phyloP scores from a whole-genome alignment of 2,888 invertebrate species.

The Epistrophella euchroma region DNA sequence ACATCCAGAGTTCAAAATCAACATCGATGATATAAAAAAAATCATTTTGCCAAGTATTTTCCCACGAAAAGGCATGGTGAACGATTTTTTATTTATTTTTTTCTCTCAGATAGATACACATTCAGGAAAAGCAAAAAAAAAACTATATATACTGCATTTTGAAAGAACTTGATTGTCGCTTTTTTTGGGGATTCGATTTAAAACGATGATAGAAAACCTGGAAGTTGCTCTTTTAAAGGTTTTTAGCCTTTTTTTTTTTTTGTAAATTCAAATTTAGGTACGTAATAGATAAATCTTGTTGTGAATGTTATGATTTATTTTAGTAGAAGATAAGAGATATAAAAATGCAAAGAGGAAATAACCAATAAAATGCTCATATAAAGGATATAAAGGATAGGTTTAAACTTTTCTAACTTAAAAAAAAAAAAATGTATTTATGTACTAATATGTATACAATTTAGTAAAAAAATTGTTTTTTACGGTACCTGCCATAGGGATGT shows the following conservation, averaged over 20 bases:
- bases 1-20: slow-evolving; percentile 31
- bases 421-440: no score
- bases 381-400: no score
- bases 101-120: neutral
- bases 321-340: no score
- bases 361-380: no score
- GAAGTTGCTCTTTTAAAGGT: slow-evolving; percentile 31
- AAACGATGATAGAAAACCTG: slow-evolving; percentile 4
- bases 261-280: no score
- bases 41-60: slow-evolving; percentile 25
- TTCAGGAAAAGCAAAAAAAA: neutral
- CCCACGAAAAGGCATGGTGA: slow-evolving; percentile 2
- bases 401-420: no score
- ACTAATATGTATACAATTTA: no score
- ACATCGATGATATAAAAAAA: slow-evolving; percentile 28
- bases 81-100: slow-evolving; percentile 1
- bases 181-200: neutral
- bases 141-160: slow-evolving; percentile 15
- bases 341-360: no score
- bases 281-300: no score
- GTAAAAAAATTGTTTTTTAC: no score
- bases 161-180: neutral
- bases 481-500: no score
- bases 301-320: no score
- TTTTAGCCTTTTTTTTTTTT: neutral